Percentiles rank a stretch among this genome's conserved stretches.
Evolutionary conservation across 2,888 invertebrate genomes (phyloP).

Genomic region (Drosophila mimica): DNA sequence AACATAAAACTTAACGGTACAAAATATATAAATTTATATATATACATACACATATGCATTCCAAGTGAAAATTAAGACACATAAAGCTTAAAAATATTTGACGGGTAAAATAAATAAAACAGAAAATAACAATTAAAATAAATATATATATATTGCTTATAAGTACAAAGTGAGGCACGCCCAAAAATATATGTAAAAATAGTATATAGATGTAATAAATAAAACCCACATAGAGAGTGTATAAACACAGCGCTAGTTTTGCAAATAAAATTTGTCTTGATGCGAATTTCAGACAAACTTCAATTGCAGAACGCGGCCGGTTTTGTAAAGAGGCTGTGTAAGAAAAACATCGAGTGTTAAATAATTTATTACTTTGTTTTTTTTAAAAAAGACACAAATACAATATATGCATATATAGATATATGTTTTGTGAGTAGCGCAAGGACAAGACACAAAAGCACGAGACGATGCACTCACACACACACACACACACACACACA

Average conservation of each 20-base stretch:
- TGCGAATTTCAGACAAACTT: slow-evolving; percentile 15
- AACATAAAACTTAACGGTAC: slow-evolving; percentile 43
- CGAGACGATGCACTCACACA: slow-evolving; percentile 27
- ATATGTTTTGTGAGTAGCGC: slow-evolving; percentile 57
- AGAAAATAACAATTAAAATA: slow-evolving; percentile 13
- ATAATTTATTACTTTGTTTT: slow-evolving; percentile 70
- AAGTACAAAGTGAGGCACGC: slow-evolving; percentile 51
- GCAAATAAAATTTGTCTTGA: neutral
- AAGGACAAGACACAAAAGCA: slow-evolving; percentile 68
- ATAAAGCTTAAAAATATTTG: slow-evolving; percentile 55
- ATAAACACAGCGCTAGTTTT: slow-evolving; percentile 36
- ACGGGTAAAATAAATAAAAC: slow-evolving; percentile 55
- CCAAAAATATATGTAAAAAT: slow-evolving; percentile 38
- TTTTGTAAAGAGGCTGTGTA: slow-evolving; percentile 43
- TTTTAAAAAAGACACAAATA: slow-evolving; percentile 59
- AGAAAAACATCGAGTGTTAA: slow-evolving; percentile 79
- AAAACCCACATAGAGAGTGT: slow-evolving; percentile 48
- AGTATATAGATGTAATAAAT: slow-evolving; percentile 18
- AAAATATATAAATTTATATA: slow-evolving; percentile 37
- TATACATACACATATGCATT: slow-evolving; percentile 57
- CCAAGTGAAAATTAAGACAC: slow-evolving; percentile 44
- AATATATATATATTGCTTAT: slow-evolving; percentile 30
- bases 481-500: slow-evolving; percentile 15
- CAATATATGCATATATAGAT: slow-evolving; percentile 58
- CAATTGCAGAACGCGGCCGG: slow-evolving; percentile 6